These are phyloP conservation scores for Sinohyriopsis cumingii DNA, from an alignment of 2,888 invertebrate species.

Conservation along the genomic window DNA sequence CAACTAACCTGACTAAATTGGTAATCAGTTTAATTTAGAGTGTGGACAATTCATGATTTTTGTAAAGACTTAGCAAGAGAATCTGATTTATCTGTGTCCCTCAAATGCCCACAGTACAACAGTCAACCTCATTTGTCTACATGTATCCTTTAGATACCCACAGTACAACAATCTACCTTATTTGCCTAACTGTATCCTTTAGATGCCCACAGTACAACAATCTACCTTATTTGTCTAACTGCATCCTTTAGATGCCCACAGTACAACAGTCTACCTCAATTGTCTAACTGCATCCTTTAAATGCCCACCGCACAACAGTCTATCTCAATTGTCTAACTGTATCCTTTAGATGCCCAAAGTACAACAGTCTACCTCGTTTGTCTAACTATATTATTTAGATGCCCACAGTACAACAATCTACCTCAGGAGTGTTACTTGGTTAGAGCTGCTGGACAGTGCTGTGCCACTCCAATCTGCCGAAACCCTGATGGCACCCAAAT, in stretches of 20 bases:
- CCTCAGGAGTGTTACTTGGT: constrained; percentile 43
- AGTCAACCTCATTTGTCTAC: constrained; percentile 25
- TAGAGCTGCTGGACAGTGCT: constrained; percentile 41
- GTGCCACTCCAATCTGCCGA: constrained; percentile 44
- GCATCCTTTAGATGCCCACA: constrained; percentile 34
- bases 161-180: constrained; percentile 40
- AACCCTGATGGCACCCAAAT: constrained; percentile 42
- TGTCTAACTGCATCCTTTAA: constrained; percentile 43
- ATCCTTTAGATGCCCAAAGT: constrained; percentile 36
- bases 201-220: constrained; percentile 45
- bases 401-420: constrained; percentile 40
- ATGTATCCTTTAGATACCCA: constrained; percentile 41
- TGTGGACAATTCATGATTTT: no score
- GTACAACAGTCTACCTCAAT: constrained; percentile 40
- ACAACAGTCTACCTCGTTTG: constrained; percentile 31
- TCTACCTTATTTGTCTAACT: constrained; percentile 19
- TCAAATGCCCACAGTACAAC: constrained; percentile 44
- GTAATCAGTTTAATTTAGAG: no score
- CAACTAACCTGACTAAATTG: no score
- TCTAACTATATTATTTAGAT: constrained; percentile 19
- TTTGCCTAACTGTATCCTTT: neutral
- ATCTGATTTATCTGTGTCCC: neutral
- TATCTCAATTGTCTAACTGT: constrained; percentile 17
- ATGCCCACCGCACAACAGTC: constrained; percentile 41
- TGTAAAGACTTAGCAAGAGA: no score